Base-by-base conservation (phyloP, 1,140 invertebrate species). In the Campodea augens region DNA sequence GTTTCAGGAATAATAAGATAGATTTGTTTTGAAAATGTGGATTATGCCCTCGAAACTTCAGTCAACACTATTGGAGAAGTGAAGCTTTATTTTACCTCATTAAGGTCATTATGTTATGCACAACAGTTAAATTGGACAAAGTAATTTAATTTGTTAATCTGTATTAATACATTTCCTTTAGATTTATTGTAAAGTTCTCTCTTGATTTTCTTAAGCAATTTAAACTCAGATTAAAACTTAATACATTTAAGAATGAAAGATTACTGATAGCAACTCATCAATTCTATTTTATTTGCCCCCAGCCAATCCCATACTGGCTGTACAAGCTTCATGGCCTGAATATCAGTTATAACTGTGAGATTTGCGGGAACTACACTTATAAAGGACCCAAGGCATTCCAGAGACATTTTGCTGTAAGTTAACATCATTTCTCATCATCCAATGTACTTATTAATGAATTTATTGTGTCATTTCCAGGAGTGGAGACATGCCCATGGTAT, bases 361-460 rank as follows among this genome's bases (percentile, higher is more conserved):
- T 99, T 49, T 99, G 96, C 66, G 96, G 95, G n/a, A 98, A 98
- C 66, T 95, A 86, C 55, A 90, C 86, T 0, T 99, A 99, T 64
- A 95, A 98, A 66, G 96, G 96, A 1, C 96, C 96, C 1, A 99
- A 99, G 65, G 93, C 95, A n/a, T 99, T 98, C 61, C 95, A 98
- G 61, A 72, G 90, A 42, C 96, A 99, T 68, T 99, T 99, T 71
- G 91, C 93, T 1, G 74, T 75, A 61, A 68, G 66, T 64, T 48
- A 18, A 25, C 32, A 25, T 45, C 5, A 5, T 7, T 44, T 24
- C 19, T 2, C 32, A n/a, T n/a, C n/a, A n/a, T n/a, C n/a, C n/a
- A n/a, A n/a, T n/a, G 27, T n/a, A 4, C 44, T 29, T 24, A 43
- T 10, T 22, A 43, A 21, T 18, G 3, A 19, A 23, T 15, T 20